phyloP scores from a whole-genome alignment of 2,888 invertebrate genomes.

The Pegoplata infirma region DNA sequence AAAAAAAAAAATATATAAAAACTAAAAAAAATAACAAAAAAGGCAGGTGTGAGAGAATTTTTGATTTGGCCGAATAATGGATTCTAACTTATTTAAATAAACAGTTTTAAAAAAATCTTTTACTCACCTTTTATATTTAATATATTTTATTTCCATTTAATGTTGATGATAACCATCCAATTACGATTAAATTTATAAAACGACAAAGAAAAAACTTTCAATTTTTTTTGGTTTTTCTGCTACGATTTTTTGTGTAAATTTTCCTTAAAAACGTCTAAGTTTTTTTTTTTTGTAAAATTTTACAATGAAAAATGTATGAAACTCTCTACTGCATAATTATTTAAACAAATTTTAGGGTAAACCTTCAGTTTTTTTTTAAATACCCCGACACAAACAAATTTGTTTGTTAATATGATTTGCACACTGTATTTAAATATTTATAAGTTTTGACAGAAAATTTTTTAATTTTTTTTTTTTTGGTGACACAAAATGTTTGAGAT shows the following conservation, averaged over 20 bases:
- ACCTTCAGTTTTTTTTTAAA: too few relatives aligned
- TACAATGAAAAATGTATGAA: not conserved
- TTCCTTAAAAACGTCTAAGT: not conserved
- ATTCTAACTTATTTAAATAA: too few relatives aligned
- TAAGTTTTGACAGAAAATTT: not conserved
- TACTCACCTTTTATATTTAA: not conserved
- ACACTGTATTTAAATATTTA: not conserved
- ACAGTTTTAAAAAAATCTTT: too few relatives aligned
- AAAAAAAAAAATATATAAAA: too few relatives aligned
- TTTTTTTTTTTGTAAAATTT: not conserved
- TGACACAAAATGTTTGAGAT: not conserved
- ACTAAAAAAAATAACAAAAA: too few relatives aligned
- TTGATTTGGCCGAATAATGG: too few relatives aligned
- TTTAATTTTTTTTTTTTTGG: not conserved
- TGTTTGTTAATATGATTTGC: not conserved
- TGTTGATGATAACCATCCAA: constrained; percentile 29
- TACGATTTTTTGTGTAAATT: not conserved
- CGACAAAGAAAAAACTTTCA: not conserved
- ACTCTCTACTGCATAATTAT: not conserved
- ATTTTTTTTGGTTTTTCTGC: not conserved
- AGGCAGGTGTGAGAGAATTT: too few relatives aligned
- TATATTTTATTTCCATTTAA: not conserved
- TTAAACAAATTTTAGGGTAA: not conserved
- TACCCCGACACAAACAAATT: not conserved
- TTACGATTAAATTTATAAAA: constrained; percentile 2